A percentile compares a stretch with the other conserved stretches of the same genome.
Conservation (phyloP, 2,888 invertebrate species). For the Leptura quadrifasciata region DNA sequence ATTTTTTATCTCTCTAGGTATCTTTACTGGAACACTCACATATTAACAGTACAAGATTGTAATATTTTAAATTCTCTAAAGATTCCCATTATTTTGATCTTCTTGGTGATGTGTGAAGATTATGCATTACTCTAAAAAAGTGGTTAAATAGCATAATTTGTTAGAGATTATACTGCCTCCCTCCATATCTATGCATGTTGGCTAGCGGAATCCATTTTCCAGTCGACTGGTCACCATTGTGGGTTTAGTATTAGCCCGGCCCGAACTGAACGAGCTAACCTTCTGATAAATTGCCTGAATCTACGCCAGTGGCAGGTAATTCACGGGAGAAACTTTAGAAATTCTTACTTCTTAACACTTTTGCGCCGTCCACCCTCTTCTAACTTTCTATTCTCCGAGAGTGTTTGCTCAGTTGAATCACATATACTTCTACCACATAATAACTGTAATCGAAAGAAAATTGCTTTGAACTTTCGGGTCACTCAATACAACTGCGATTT, state of each 20-base stretch:
- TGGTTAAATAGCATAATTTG: constrained; percentile 31
- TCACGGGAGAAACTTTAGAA: constrained; percentile 70
- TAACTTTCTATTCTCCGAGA: constrained; percentile 61
- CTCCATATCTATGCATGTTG: constrained; percentile 63
- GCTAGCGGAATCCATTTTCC: constrained; percentile 68
- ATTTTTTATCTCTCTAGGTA: too few relatives aligned
- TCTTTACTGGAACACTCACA: too few relatives aligned
- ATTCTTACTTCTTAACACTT: constrained; percentile 72
- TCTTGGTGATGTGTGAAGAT: constrained; percentile 9
- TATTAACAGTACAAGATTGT: too few relatives aligned
- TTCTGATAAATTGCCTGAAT: constrained; percentile 80
- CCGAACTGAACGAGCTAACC: constrained; percentile 48
- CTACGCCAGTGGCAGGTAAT: constrained; percentile 80
- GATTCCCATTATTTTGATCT: not conserved
- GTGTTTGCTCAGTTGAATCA: constrained; percentile 70
- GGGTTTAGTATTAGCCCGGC: constrained; percentile 63
- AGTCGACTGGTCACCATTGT: constrained; percentile 66
- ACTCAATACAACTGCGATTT: constrained; percentile 68
- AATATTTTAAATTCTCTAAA: too few relatives aligned
- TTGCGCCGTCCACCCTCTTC: constrained; percentile 59
- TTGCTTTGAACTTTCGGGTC: constrained; percentile 69
- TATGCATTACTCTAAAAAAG: constrained; percentile 9
- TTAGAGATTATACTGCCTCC: constrained; percentile 29
- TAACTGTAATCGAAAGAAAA: constrained; percentile 71
- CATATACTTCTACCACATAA: constrained; percentile 68